Base-by-base conservation (phyloP, 2,888 invertebrate species). In the Drosophila niveifrons region DNA sequence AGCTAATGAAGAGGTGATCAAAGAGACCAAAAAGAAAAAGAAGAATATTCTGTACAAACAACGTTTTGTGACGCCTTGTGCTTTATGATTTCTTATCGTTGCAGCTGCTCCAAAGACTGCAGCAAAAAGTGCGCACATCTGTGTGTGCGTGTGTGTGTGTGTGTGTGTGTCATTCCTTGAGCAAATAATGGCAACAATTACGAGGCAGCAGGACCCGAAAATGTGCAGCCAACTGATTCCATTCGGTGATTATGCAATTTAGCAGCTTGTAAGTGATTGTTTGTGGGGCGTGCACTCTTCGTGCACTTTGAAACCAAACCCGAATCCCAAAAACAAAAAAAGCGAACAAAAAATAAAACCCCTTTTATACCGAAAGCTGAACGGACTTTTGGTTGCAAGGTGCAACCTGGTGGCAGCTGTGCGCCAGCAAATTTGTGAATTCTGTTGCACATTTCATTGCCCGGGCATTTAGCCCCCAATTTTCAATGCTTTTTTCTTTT, bases 211-310 rank as follows among this genome's bases (percentile, higher is more conserved):
- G 56, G 43, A 52, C 41, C 10, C 50, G 36, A 56, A 31, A 10
- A 44, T 10, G 56, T n/a, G 44, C 13, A 56, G 55, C 41, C 62
- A 73, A 78, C 75, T 85, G 83, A 83, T 83, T 88, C 75, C 78
- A 76, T 69, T 76, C 73, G 78, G 81, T 78, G 85, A 85, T 85
- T 85, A 86, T 88, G 88, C 87, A 85, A 86, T 85, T 85, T 85
- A 85, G 88, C 85, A 85, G 86, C 85, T 86, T 85, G 85, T 85
- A 85, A 85, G 85, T 85, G 85, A 85, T 85, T 85, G 87, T 85
- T 86, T 85, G 86, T 88, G 83, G 88, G 86, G 85, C 85, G 88
- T 85, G 15, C 39, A 82, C 69, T 84, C 75, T n/a, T n/a, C n/a
- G n/a, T 69, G 67, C 79, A 31, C 31, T 31, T 41, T 63, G 13